Evolutionary conservation across 53 echinoderm and acorn worm species (phyloP), one percentile per base, ranked within the genome.

Genomic region (Holothuria leucospilota): DNA sequence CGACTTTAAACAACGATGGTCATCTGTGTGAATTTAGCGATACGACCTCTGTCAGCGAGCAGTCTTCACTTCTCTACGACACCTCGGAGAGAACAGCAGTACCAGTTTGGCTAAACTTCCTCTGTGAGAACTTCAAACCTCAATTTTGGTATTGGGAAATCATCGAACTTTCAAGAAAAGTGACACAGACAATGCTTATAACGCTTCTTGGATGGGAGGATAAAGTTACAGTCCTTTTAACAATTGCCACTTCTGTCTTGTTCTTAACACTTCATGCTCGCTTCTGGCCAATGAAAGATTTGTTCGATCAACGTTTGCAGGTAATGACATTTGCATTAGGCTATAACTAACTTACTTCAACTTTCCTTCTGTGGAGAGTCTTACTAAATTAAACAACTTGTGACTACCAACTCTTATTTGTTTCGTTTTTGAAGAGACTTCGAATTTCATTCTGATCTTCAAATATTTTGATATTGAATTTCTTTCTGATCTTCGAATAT

Each of bases 231-330:
- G 71, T 70, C 38, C 71, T 70, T 13, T 6, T 70, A 7, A 70
- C 71, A 29, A 70, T 21, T 39, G 38, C 39, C 41, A 70, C 39
- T 39, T 70, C 71, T 4, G 71, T 70, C 39, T 18, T 34, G 1
- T 70, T 70, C 27, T 15, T 70, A 41, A 40, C 39, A 20, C 42
- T 72, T 10, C 42, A 72, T 72, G 72, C 72, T 6, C 40, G 46
- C 23, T 72, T 39, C 70, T 39, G 70, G 21, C 70, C 70, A 24
- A 70, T 70, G 70, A 70, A 70, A 13, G 41, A 41, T 40, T 40
- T 40, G 12, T 72, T 39, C 20, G 72, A 72, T 23, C 72, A 72
- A 41, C 29, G 42, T 18, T 20, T 72, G 14, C 72, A 72, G 49
- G 72, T 72, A 72, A 7, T n/a, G 7, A 20, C 20, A 72, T 2